Evolutionary conservation across 2,113 vertebrate species (phyloP).

Genomic region (Poicephalus meyeri): DNA sequence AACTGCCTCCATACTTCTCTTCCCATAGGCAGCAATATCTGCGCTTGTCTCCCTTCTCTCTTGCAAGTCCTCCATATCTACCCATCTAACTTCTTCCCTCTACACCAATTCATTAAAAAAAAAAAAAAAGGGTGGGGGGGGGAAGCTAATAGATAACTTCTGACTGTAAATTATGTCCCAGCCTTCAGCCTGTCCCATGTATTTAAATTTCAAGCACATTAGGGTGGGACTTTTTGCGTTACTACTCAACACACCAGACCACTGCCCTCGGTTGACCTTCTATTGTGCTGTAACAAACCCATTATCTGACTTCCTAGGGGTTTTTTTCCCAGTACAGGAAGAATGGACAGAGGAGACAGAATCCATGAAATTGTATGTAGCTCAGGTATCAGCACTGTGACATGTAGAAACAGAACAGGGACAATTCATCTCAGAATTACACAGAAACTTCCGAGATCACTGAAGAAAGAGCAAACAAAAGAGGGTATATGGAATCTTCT

Average conservation of each 20-base stretch:
- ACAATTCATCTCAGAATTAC: not conserved
- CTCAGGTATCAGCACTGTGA: not conserved
- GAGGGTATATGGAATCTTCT: not conserved
- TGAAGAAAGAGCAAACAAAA: not conserved
- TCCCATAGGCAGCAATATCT: not conserved
- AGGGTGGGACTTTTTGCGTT: not conserved
- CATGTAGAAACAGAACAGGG: not conserved
- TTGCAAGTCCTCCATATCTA: not conserved
- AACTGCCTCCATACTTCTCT: not conserved
- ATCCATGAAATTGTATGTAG: not conserved
- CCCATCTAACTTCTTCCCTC: not conserved
- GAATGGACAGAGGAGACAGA: not conserved
- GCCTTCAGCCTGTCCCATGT: not conserved
- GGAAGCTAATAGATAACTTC: not conserved
- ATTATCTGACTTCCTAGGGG: not conserved
- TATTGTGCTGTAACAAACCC: fast-evolving
- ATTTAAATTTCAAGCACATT: not conserved
- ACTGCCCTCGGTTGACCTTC: not conserved
- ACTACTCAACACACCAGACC: not conserved
- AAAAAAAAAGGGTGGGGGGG: not conserved
- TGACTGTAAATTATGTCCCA: not conserved
- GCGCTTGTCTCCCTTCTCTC: not conserved
- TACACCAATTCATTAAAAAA: not conserved
- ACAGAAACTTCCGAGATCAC: not conserved
- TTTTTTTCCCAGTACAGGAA: not conserved